Evolutionary conservation across 2,113 vertebrate genomes (phyloP), one percentile per base, ranked within the genome.

Genomic region (Vanacampus margaritifer): DNA sequence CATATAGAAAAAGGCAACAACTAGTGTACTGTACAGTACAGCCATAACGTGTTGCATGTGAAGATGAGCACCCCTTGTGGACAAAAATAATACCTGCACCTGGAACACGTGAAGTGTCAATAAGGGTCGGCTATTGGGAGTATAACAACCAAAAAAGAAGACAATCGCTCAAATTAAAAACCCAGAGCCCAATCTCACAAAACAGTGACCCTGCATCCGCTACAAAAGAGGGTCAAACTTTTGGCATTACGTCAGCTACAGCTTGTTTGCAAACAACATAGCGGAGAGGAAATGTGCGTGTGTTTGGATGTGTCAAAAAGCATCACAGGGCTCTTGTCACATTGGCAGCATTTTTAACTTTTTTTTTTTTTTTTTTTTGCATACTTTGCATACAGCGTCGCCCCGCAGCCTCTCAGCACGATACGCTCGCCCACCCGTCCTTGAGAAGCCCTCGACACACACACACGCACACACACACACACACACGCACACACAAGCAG

Each of bases 271-370:
- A 57, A 57, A 57, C 54, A 57, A 57, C 54, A 57, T 9, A 32
- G 54, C 32, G 17, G 13, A 57, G 54, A 16, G 26, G 14, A 57
- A 7, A 26, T 66, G 68, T 59, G 14, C 64, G 28, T 71, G 70
- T 51, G 35, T 73, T 41, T 53, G 53, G 54, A 45, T 67, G 57
- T 51, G 67, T 64, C 60, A 41, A 62, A 62, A 14, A 43, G 23
- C 37, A 43, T 62, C 39, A 43, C 6, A 13, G 9, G 16, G 37
- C 60, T 62, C 39, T n/a, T 17, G 39, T 43, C 60, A 62, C 39
- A 62, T 43, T 13, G 36, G 59, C 36, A 37, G 37, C 36, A 26
- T 13, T 54, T 54, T n/a, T n/a, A n/a, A n/a, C n/a, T n/a, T 53
- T 23, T 16, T 45, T 45, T 7, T 26, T 54, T 28, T 16, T 28